Percentiles rank a stretch among this genome's conserved stretches.
These are phyloP conservation scores for Magallana gigas DNA, from an alignment of 1,140 invertebrate species.

Conservation along the genomic window DNA sequence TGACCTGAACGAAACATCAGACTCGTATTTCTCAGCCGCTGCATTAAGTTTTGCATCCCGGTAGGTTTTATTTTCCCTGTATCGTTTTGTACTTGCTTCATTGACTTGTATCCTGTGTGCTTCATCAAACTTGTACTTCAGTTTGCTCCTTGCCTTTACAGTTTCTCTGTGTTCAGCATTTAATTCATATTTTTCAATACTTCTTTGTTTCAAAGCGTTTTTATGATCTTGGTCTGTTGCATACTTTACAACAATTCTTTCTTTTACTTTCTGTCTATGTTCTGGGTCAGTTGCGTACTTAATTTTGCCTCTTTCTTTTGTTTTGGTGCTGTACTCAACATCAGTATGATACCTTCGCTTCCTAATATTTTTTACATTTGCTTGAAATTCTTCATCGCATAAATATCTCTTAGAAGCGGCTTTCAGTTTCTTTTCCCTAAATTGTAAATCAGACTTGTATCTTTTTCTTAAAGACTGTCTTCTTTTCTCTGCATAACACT, in stretches of 20 bases:
- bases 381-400: constrained; percentile 1
- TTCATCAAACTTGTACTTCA: constrained; percentile 16
- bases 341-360: constrained; percentile 1
- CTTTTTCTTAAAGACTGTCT: not conserved
- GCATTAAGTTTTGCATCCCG: not conserved
- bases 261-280: constrained; percentile 14
- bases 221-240: not conserved
- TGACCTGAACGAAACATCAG: not conserved
- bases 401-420: not conserved
- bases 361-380: not conserved
- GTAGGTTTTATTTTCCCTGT: constrained; percentile 19
- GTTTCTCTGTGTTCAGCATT: constrained; percentile 39
- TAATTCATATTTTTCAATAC: constrained; percentile 1
- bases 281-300: constrained; percentile 9
- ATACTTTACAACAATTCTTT: not conserved
- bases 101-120: constrained; percentile 3
- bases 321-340: not conserved
- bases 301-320: not conserved
- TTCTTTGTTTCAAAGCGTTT: not conserved
- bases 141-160: not conserved
- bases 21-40: not conserved
- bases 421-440: not conserved
- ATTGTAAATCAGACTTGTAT: not conserved
- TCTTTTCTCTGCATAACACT: not conserved
- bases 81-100: constrained; percentile 27